Conservation (phyloP, 2,888 invertebrate genomes). For the Epiblema foenella region DNA sequence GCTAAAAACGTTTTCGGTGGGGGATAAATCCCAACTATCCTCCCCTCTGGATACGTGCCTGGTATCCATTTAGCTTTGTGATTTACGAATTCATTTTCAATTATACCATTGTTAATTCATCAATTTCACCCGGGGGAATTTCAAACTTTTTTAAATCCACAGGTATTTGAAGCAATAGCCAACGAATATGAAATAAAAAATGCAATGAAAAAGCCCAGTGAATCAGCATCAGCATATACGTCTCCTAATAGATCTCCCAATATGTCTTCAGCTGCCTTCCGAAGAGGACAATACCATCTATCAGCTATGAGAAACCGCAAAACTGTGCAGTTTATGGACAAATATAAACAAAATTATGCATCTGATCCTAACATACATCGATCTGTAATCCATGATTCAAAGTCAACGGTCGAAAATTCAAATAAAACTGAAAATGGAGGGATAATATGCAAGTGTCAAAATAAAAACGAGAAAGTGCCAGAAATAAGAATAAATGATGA, state of each 20-base stretch:
- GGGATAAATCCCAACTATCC: too few relatives aligned
- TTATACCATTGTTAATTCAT: too few relatives aligned
- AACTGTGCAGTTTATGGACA: conserved; percentile 64
- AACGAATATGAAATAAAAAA: conserved; percentile 76
- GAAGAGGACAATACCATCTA: conserved; percentile 72
- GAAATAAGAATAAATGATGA: conserved; percentile 57
- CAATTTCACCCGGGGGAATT: too few relatives aligned
- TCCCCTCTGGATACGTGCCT: too few relatives aligned
- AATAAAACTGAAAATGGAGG: conserved; percentile 49
- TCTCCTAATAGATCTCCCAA: conserved; percentile 69
- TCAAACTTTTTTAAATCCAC: background rate
- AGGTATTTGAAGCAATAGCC: conserved; percentile 81
- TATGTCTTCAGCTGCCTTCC: conserved; percentile 63
- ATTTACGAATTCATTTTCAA: too few relatives aligned
- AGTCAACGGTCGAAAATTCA: conserved; percentile 48
- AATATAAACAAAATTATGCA: conserved; percentile 61
- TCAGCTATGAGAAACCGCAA: conserved; percentile 70
- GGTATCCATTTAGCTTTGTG: too few relatives aligned
- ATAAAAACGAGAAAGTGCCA: conserved; percentile 49
- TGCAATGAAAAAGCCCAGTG: conserved; percentile 56
- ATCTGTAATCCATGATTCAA: conserved; percentile 51
- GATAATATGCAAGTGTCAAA: conserved; percentile 55
- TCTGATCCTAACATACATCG: conserved; percentile 75
- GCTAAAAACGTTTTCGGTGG: too few relatives aligned
- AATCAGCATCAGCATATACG: conserved; percentile 63